Evolutionary conservation across 2,888 invertebrate species (phyloP).

Genomic region (Oasisia sp.): DNA sequence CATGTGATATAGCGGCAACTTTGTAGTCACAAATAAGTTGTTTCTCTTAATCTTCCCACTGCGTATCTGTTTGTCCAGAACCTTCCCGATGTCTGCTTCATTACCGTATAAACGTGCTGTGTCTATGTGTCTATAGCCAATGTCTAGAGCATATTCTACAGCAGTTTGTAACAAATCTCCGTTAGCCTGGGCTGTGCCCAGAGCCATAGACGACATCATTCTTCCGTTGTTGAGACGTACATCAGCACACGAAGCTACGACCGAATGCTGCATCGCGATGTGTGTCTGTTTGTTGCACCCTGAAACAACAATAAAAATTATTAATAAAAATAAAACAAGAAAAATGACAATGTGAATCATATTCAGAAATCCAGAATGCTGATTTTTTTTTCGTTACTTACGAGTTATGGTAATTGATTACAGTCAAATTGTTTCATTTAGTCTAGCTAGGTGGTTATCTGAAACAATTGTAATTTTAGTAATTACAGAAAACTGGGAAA

Average conservation of each 20-base stretch:
- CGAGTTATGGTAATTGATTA: too few species aligned
- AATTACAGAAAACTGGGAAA: too few species aligned
- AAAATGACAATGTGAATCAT: too few species aligned
- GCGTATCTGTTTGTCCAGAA: background rate
- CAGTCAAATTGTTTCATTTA: too few species aligned
- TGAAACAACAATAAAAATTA: background rate
- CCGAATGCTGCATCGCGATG: background rate
- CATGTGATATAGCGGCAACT: conserved; percentile 20
- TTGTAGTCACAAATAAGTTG: conserved; percentile 29
- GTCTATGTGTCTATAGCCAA: conserved; percentile 32
- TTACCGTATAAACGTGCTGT: conserved; percentile 23
- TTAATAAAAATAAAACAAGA: background rate
- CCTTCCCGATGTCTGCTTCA: conserved; percentile 23
- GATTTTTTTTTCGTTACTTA: too few species aligned
- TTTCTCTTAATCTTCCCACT: conserved; percentile 24
- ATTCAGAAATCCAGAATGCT: too few species aligned
- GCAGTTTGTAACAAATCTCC: conserved; percentile 8
- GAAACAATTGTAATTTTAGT: too few species aligned
- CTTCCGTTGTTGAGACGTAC: conserved; percentile 23
- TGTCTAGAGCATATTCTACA: conserved; percentile 25
- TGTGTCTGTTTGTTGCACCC: background rate
- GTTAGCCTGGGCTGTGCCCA: conserved; percentile 22
- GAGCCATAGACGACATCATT: conserved; percentile 27
- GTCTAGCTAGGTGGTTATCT: too few species aligned
- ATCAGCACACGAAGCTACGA: background rate